A percentile compares a stretch with the other conserved stretches of the same genome.
Evolutionary conservation across 2,797 vertebrate species (phyloP).

Genomic region (Alauda arvensis): DNA sequence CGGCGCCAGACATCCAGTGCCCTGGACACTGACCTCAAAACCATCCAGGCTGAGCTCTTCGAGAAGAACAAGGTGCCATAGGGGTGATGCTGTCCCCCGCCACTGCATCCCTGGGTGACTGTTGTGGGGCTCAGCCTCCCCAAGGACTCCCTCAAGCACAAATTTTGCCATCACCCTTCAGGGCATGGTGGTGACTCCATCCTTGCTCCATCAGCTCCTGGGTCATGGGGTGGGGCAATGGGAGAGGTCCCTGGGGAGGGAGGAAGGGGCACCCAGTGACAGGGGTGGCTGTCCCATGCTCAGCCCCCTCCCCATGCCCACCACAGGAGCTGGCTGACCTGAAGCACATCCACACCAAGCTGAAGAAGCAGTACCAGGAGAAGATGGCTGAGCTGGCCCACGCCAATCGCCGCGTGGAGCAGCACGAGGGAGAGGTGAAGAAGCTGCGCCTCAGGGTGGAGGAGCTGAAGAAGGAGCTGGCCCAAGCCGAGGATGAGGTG

Average conservation of each 20-base stretch:
- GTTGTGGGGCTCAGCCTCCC: neutral
- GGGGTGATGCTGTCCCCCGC: neutral
- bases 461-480: conserved; percentile 94
- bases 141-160: neutral
- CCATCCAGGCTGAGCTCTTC: conserved; percentile 89
- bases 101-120: neutral
- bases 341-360: conserved; percentile 87
- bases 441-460: conserved; percentile 92
- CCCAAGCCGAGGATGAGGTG: conserved; percentile 93
- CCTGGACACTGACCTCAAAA: conserved; percentile 89
- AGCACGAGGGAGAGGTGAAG: conserved; percentile 91
- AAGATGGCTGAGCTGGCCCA: conserved; percentile 88
- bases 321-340: conserved; percentile 89
- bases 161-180: neutral
- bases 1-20: conserved; percentile 87
- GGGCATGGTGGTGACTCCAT: neutral
- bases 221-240: neutral
- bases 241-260: neutral
- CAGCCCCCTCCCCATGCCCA: neutral
- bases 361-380: conserved; percentile 95
- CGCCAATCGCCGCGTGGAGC: conserved; percentile 86
- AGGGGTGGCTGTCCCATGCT: neutral
- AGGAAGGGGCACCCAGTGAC: fast-evolving
- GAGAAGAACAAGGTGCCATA: conserved; percentile 91
- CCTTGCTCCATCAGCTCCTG: neutral